Evolutionary conservation across 1,140 invertebrate species (phyloP), one percentile per base, ranked within the genome.

Genomic region (Drosophila miranda): DNA sequence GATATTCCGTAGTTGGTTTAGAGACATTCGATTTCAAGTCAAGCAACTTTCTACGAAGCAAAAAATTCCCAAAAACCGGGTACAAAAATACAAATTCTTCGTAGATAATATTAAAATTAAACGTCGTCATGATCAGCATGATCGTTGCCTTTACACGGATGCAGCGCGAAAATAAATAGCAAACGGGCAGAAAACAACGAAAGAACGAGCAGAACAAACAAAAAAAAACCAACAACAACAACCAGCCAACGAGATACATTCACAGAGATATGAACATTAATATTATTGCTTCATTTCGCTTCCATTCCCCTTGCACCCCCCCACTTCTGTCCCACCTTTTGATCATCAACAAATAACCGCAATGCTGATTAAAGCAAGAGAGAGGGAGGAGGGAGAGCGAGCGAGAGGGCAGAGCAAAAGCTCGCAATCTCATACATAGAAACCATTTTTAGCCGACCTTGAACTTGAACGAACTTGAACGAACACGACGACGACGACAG

Each of bases 361-460:
- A 68, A 68, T 68, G 64, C 44, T 68, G 64, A 68, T 68, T 68
- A 68, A 68, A 67, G 50, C 79, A 51, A 52, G 26, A 57, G 16
- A 26, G 30, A 44, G 11, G 28, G 9, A 54, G 55, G 44, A 54
- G 55, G 44, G 38, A 64, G 9, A 11, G 43, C 19, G 19, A 19
- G 19, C 16, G 16, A 19, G 19, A 19, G 30, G 14, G 9, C 11
- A 28, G 19, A 34, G 52, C 38, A 55, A 58, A 62, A 53, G 71
- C 51, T 64, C 56, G 44, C 48, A 72, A 46, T 53, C 67, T 55
- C 68, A 75, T 38, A 75, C 48, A 75, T 49, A 76, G 34, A 69
- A 41, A 64, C 56, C 54, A 71, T 64, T 63, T 73, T 61, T 86
- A 75, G 50, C 73, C 82, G 82, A 82, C 82, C 82, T 86, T 86